Evolutionary conservation across 2,888 invertebrate species (phyloP), one percentile per base, ranked within the genome.

Genomic region (Volucella inflata): DNA sequence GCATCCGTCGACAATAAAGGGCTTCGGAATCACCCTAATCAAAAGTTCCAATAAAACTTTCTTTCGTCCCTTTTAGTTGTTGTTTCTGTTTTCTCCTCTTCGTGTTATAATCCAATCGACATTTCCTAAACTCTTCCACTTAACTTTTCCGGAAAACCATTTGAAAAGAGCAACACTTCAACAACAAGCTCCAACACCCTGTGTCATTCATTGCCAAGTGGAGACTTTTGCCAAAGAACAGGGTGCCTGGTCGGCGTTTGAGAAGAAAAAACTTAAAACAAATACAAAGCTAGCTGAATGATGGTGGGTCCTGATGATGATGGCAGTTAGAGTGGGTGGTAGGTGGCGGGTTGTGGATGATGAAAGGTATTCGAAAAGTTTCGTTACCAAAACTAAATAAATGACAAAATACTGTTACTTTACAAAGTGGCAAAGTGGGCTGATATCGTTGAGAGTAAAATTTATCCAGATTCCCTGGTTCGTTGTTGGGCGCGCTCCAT

Each of bases 121-220:
- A 81, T 85, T 85, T 85, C 76, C 85, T 77, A 85, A 85, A 81
- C 85, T 85, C 76, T 85, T 81, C 76, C 76, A 77, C 85, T 81
- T 85, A 85, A 77, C 81, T 81, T 85, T 85, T 72, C 81, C 68
- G 81, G 81, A 62, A 81, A 77, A 77, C 76, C 68, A 64, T 85
- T 85, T 77, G 76, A 81, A 85, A 77, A 74, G 76, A 81, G 80
- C 76, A 81, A 72, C 77, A 77, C 81, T 85, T 77, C 68, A 81
- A 77, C 81, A 81, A 60, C 72, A 72, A 77, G 62, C 77, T 84
- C 55, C 30, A 30, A 30, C 30, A 30, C 30, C 30, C 30, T 30
- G 30, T 30, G 30, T 30, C 30, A 30, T 30, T 30, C 30, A 30
- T 30, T 30, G 76, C 80, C 75, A 59, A 74, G 68, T 70, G 64